phyloP scores from a whole-genome alignment of 2,113 vertebrate genomes.

The Falco punctatus region DNA sequence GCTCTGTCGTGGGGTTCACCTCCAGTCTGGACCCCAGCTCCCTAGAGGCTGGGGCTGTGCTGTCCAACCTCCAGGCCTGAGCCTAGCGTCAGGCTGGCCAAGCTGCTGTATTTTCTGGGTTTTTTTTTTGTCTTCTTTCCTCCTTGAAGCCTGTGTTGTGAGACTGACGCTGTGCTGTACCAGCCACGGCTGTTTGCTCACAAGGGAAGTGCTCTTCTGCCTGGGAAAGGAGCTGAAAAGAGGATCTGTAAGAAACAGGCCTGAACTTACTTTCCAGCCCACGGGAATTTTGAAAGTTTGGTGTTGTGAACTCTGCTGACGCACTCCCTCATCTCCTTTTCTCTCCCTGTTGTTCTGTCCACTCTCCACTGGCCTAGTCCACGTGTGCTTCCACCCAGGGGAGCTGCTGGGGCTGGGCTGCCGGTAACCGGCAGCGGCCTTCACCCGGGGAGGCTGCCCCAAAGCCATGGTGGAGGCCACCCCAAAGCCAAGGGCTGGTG shows the following conservation, averaged over 20 bases:
- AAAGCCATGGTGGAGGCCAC: background rate
- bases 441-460: background rate
- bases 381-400: fast-evolving
- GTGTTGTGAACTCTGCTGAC: background rate
- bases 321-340: background rate
- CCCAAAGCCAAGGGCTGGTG: background rate
- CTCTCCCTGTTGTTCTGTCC: background rate
- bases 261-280: background rate
- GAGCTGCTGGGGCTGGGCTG: background rate
- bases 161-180: fast-evolving
- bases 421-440: too few relatives aligned
- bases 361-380: background rate
- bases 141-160: fast-evolving
- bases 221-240: background rate
- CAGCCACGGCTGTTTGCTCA: background rate
- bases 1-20: background rate
- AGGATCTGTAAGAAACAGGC: background rate
- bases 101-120: background rate
- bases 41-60: background rate
- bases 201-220: background rate
- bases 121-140: background rate
- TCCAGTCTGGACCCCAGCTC: background rate
- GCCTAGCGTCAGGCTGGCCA: background rate
- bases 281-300: background rate
- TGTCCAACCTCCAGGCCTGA: background rate